Percentiles rank a stretch among this genome's conserved stretches.
Evolutionary conservation across 2,113 vertebrate genomes (phyloP).

Genomic region (Ranitomeya variabilis): DNA sequence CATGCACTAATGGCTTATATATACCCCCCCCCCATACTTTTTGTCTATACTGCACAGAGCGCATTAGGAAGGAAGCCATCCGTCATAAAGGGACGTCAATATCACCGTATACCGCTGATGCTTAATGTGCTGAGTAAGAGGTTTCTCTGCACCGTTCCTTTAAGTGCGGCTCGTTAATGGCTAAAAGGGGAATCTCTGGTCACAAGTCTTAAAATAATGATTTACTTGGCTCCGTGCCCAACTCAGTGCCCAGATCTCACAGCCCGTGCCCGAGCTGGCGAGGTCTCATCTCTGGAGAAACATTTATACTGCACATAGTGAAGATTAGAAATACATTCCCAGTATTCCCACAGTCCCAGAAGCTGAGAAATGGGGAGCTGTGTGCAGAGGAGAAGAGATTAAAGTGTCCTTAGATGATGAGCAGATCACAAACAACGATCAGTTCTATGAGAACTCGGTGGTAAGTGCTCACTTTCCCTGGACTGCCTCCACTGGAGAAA

Average conservation of each 20-base stretch:
- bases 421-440: not conserved
- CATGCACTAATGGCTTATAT: not conserved
- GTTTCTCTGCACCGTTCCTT: not conserved
- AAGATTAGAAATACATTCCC: not conserved
- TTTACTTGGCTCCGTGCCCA: not conserved
- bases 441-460: not conserved
- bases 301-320: not conserved
- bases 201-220: not conserved
- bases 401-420: not conserved
- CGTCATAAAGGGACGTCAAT: not conserved
- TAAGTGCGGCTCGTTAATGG: not conserved
- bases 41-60: not conserved
- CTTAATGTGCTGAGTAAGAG: not conserved
- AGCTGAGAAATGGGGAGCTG: not conserved
- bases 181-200: not conserved
- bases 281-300: not conserved
- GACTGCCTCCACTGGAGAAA: not conserved
- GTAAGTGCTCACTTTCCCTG: too few relatives aligned
- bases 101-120: not conserved
- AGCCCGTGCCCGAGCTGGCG: not conserved
- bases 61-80: not conserved
- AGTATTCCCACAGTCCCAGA: not conserved
- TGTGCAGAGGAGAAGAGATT: not conserved
- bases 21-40: not conserved
- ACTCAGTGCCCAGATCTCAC: not conserved